Evolutionary conservation across 1,140 invertebrate genomes (phyloP), one percentile per base, ranked within the genome.

Genomic region (Drosophila repletoides): DNA sequence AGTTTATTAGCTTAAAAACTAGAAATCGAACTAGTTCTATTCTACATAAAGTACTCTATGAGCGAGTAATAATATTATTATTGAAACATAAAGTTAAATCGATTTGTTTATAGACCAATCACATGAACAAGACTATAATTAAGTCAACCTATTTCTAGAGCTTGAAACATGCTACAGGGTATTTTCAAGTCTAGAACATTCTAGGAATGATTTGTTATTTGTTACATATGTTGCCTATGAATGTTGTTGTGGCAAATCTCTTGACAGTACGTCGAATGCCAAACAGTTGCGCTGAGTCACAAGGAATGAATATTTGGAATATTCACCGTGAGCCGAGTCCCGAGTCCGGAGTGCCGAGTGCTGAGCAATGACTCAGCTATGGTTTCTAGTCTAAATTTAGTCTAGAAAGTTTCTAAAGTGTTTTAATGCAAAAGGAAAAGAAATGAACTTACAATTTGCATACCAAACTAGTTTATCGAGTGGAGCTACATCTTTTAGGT

Each of bases 231-330:
- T 46, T 29, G 17, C 10, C 40, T 56, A 40, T 52, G 46, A 61
- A 61, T 40, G 58, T 19, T 9, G 24, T 22, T 61, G 46, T 22
- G 5, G 15, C 12, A 28, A 63, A 36, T 28, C 38, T 41, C 46
- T 63, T 36, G 49, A 45, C 59, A 55, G 28, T 36, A 46, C 40
- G 22, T 5, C 10, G 15, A 36, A 46, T 22, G 40, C 19, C 31
- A 29, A 49, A 33, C 52, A 34, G 49, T 66, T 43, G 24, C 28
- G 63, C 53, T 49, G 53, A 66, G 14, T 66, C 63, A 66, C 43
- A 49, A n/a, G 36, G 14, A 43, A 21, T 36, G 40, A 55, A 38
- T 53, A 49, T n/a, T n/a, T n/a, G n/a, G n/a, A n/a, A n/a, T 24
- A 55, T 34, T 52, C 34, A 7, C 34, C 17, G 4, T 6, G 6